A percentile compares a stretch with the other conserved stretches of the same genome.
Evolutionary conservation across 2,888 invertebrate genomes (phyloP).

Genomic region (Endotricha flammealis): DNA sequence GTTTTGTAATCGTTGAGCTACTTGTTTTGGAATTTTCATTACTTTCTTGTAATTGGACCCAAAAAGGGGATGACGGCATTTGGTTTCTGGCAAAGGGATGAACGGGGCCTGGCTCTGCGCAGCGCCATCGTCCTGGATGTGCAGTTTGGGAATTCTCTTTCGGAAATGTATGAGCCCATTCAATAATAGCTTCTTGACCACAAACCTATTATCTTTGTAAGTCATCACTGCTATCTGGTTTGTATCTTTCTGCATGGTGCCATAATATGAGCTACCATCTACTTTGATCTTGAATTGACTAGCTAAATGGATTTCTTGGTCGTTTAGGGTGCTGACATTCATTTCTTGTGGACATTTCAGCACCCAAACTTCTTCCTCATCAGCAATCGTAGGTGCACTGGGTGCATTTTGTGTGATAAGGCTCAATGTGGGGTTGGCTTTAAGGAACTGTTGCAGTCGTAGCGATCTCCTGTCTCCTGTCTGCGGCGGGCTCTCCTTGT

Average conservation of each 20-base stretch:
- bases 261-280: conserved; percentile 46
- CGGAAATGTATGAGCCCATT: conserved; percentile 39
- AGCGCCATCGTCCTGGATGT: conserved; percentile 36
- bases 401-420: conserved; percentile 19
- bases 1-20: conserved; percentile 32
- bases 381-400: conserved; percentile 25
- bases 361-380: conserved; percentile 56
- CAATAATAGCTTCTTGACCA: conserved; percentile 34
- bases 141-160: conserved; percentile 53
- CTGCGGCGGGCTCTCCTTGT: not conserved
- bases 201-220: conserved; percentile 22
- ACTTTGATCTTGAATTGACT: conserved; percentile 53
- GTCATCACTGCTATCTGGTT: conserved; percentile 30
- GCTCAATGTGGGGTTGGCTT: conserved; percentile 32
- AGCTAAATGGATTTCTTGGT: conserved; percentile 34
- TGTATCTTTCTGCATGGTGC: conserved; percentile 28
- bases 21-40: conserved; percentile 39
- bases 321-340: conserved; percentile 33
- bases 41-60: conserved; percentile 52
- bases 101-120: conserved; percentile 43
- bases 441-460: conserved; percentile 27
- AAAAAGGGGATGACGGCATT: conserved; percentile 61
- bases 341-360: conserved; percentile 49
- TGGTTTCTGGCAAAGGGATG: conserved; percentile 58
- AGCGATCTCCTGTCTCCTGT: not conserved